Evolutionary conservation across 1,140 invertebrate species (phyloP).

Genomic region (Drosophila pectinifera): DNA sequence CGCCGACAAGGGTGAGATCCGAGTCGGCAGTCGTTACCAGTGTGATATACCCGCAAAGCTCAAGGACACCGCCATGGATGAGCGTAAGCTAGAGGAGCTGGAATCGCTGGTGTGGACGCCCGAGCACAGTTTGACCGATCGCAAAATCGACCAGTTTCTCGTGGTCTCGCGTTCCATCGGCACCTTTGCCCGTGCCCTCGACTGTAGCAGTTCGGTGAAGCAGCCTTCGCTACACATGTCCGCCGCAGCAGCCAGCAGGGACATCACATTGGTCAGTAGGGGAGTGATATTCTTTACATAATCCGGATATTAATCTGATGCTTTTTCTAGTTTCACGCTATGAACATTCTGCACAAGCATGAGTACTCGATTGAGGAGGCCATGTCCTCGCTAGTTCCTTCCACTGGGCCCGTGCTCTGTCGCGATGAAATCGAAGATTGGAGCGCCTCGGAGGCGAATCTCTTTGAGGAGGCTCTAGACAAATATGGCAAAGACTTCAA

Average conservation of each 20-base stretch:
- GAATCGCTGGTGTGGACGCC: constrained; percentile 98
- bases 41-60: constrained; percentile 93
- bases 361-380: constrained; percentile 96
- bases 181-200: constrained; percentile 98
- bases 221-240: constrained; percentile 99
- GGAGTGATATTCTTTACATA: not conserved
- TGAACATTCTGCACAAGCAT: constrained; percentile 98
- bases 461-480: constrained; percentile 99
- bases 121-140: constrained; percentile 94
- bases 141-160: constrained; percentile 99
- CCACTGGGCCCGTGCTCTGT: constrained; percentile 97
- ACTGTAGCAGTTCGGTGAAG: constrained; percentile 98
- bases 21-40: constrained; percentile 97
- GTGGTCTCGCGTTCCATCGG: constrained; percentile 99
- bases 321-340: constrained; percentile 94
- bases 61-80: constrained; percentile 92
- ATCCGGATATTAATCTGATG: not conserved
- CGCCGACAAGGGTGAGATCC: constrained; percentile 98
- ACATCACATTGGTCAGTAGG: constrained; percentile 95
- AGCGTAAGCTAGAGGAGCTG: constrained; percentile 90
- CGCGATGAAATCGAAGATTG: constrained; percentile 99
- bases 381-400: constrained; percentile 96
- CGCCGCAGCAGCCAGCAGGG: constrained; percentile 98
- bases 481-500: constrained; percentile 99
- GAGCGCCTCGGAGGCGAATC: constrained; percentile 99